These are phyloP conservation scores for Montipora sp. DNA, from an alignment of 64 coral and sea anemone species.

Conservation along the genomic window DNA sequence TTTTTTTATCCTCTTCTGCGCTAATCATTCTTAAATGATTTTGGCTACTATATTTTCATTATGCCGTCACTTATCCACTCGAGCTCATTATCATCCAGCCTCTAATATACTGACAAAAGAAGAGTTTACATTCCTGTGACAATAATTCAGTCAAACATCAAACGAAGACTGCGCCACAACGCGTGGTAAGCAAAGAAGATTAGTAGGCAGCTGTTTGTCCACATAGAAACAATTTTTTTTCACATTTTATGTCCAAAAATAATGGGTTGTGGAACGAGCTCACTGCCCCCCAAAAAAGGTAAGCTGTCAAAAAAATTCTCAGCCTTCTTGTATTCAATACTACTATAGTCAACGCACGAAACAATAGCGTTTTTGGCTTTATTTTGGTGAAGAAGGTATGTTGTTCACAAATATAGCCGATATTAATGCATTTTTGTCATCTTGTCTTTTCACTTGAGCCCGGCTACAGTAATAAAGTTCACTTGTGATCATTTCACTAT, in stretches of 20 bases:
- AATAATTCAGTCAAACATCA: slow-evolving; percentile 33
- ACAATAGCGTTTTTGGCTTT: background rate
- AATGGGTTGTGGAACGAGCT: slow-evolving; percentile 47
- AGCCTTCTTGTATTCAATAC: background rate
- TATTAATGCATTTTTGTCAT: background rate
- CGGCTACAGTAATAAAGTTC: no score
- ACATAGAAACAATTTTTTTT: background rate
- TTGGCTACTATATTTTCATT: background rate
- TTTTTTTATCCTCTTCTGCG: background rate
- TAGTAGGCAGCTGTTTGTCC: background rate
- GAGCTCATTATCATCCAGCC: background rate
- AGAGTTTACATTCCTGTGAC: slow-evolving; percentile 31
- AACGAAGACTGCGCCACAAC: background rate
- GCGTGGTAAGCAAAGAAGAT: background rate
- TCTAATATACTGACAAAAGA: slow-evolving; percentile 30
- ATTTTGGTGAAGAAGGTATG: slow-evolving; percentile 44
- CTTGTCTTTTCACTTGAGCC: background rate
- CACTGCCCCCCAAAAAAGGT: slow-evolving; percentile 2
- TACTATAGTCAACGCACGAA: background rate
- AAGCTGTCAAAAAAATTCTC: background rate
- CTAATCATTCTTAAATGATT: slow-evolving; percentile 9
- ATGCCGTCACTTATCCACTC: slow-evolving; percentile 49
- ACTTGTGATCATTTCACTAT: no score
- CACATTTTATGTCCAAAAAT: background rate
- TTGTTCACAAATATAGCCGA: background rate